Evolutionary conservation across 2,113 vertebrate genomes (phyloP).

Genomic region (Bothrops jararaca): DNA sequence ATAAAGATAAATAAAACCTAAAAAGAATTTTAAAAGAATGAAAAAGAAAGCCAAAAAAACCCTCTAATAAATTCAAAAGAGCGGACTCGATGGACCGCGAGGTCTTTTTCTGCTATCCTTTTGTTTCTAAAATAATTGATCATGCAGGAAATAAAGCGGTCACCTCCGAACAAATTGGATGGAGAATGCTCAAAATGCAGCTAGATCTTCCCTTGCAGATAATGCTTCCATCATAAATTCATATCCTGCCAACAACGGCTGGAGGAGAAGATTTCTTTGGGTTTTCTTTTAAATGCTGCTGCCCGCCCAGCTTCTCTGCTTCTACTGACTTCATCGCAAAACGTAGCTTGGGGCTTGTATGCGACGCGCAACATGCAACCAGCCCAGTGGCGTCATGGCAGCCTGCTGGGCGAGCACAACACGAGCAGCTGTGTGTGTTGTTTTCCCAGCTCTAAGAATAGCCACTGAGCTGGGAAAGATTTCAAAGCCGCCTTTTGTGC

Average conservation of each 20-base stretch:
- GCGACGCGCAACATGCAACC: constrained; percentile 36
- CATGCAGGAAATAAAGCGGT: neutral
- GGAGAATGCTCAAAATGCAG: neutral
- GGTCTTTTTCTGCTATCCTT: neutral
- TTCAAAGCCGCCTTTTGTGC: constrained; percentile 41
- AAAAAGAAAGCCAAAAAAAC: too few relatives aligned
- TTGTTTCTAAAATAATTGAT: neutral
- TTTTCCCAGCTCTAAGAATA: constrained; percentile 37
- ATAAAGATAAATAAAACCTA: too few relatives aligned
- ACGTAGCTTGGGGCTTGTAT: too few relatives aligned
- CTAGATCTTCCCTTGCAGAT: neutral
- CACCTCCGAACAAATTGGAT: neutral
- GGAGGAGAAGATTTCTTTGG: too few relatives aligned
- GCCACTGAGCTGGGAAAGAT: constrained; percentile 18
- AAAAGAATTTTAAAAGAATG: too few relatives aligned
- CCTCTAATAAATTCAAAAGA: too few relatives aligned
- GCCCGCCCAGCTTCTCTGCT: too few relatives aligned
- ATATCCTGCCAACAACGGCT: neutral
- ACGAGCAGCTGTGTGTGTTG: neutral
- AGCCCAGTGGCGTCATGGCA: neutral
- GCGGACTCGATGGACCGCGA: accelerated
- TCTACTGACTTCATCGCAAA: too few relatives aligned
- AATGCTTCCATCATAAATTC: neutral
- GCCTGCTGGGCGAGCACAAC: constrained; percentile 1
- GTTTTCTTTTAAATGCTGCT: too few relatives aligned